Conservation (phyloP, 2,113 vertebrate genomes). For the Cygnus buccinator region DNA sequence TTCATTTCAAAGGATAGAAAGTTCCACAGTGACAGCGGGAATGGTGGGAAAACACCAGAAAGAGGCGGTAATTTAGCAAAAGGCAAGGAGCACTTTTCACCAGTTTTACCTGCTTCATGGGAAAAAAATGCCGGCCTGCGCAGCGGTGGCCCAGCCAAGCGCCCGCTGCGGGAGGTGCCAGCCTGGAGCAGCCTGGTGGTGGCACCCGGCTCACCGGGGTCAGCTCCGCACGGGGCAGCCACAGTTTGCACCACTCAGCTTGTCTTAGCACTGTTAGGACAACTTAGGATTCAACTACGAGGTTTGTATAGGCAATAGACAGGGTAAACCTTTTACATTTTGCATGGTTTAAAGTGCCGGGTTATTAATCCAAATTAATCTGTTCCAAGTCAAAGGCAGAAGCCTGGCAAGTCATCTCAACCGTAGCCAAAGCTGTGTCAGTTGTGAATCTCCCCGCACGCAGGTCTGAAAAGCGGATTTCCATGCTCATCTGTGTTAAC, state of each 20-base stretch:
- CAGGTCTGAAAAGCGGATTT: neutral
- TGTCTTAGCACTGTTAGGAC: neutral
- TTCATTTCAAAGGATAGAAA: neutral
- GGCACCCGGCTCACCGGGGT: neutral
- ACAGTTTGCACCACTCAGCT: neutral
- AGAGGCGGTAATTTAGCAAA: neutral
- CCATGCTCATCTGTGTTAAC: neutral
- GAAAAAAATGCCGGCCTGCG: neutral
- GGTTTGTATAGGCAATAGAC: neutral
- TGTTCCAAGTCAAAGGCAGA: neutral
- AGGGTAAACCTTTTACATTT: neutral
- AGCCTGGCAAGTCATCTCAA: neutral
- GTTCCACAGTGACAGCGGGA: neutral
- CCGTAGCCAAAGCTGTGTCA: neutral
- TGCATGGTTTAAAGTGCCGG: neutral
- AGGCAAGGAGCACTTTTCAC: neutral
- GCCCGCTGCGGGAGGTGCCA: neutral
- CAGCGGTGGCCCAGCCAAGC: rapidly evolving
- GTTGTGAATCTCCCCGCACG: neutral
- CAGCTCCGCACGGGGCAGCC: neutral
- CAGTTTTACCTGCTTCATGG: neutral
- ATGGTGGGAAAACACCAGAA: neutral
- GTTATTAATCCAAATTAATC: neutral
- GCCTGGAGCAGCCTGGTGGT: neutral
- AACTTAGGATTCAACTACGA: neutral